Conservation (phyloP, 2,888 invertebrate species). For the Leucoma salicis region DNA sequence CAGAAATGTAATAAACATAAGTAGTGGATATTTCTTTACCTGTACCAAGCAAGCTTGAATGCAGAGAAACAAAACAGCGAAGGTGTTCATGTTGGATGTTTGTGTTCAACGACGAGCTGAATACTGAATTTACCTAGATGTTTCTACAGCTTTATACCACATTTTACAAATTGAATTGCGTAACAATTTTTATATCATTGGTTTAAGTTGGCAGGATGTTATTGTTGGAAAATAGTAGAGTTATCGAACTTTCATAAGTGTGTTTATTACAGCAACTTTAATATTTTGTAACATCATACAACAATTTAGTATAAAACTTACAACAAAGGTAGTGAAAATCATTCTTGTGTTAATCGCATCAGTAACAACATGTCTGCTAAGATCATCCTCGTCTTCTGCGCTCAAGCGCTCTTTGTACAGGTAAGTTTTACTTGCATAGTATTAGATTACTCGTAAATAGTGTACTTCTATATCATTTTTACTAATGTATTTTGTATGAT, state of each 20-base stretch:
- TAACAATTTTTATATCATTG: neutral
- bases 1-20: neutral
- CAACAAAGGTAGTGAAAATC: neutral
- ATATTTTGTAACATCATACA: neutral
- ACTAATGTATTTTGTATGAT: no score
- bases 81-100: conserved; percentile 6
- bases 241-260: neutral
- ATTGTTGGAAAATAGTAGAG: neutral
- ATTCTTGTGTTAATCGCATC: neutral
- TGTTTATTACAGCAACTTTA: neutral
- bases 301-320: neutral
- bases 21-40: no score
- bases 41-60: conserved; percentile 16
- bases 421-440: neutral
- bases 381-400: conserved; percentile 16
- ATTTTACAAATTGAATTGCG: neutral
- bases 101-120: conserved; percentile 9
- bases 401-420: conserved; percentile 2
- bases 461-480: no score
- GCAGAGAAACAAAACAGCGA: conserved; percentile 25
- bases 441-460: no score
- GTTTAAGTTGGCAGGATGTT: neutral
- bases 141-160: neutral
- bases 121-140: neutral
- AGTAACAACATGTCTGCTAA: conserved; percentile 36